Evolutionary conservation across 2,888 invertebrate species (phyloP), one percentile per base, ranked within the genome.

Genomic region (Dryadula phaetusa): DNA sequence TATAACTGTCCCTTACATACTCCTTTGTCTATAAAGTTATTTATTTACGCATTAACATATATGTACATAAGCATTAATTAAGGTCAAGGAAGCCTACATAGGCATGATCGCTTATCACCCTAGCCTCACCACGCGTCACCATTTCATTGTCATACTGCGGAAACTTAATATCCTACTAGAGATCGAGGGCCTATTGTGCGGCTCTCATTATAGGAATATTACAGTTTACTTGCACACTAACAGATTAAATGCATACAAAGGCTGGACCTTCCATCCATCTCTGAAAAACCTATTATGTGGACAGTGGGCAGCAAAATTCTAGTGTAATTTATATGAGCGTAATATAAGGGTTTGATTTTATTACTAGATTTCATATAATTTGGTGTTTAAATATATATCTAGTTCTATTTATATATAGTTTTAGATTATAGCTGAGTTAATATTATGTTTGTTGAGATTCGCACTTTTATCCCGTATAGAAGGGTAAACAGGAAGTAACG

Each of bases 81-180:
- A 46, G 12, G 22, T 47, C 14, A 25, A 3, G 25, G 22, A 47
- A 32, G 8, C 53, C 12, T 6, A 4, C 28, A 34, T 49, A 3
- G 20, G 1, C 3, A 14, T n/a, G n/a, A n/a, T 54, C 67, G 60
- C 70, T 61, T 20, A 54, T 61, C 53, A 44, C 60, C 5, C 37
- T 25, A 61, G 28, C 61, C 61, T 68, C 40, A 46, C 52, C 66
- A 40, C 61, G 14, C 37, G 64, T 60, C 62, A 42, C 60, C 49
- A 74, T 81, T 82, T 80, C 82, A 85, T 80, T 82, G 84, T 84
- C 76, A 79, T 77, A 77, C 79, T 76, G 78, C 85, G 85, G 87
- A 86, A 86, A 85, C 84, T 84, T 87, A 87, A 88, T 88, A 88
- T 86, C 86, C 73, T 80, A 79, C 75, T 73, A 77, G 82, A 88